Evolutionary conservation across 2,888 invertebrate species (phyloP), one percentile per base, ranked within the genome.

Genomic region (Lasioglossum malachurum): DNA sequence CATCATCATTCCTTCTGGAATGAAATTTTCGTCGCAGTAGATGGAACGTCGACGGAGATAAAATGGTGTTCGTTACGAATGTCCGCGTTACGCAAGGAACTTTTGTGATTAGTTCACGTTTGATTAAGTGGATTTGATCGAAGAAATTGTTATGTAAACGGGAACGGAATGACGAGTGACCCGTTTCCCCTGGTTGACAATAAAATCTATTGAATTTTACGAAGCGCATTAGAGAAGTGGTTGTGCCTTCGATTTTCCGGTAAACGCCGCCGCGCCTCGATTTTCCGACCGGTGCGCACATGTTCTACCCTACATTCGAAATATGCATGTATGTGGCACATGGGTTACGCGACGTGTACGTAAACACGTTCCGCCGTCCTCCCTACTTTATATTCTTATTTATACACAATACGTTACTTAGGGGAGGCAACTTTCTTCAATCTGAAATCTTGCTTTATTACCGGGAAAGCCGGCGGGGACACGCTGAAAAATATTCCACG

Each of bases 181-280:
- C 83, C 72, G 64, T 88, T 88, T 86, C 80, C 76, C 1, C 76
- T 83, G 67, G 77, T 85, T 83, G 74, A 46, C 71, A 73, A 69
- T 76, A 46, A 80, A 84, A 83, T 85, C 79, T 79, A 85, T 87
- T 79, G 79, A 83, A 78, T 83, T 88, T 86, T 75, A 78, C 78
- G 79, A 80, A 78, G 77, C 74, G 67, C 76, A 76, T 82, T 82
- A 81, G 49, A 74, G 80, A 88, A 88, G 71, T 80, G 72, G 81
- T 27, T 73, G 88, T 73, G 88, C 27, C 80, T 88, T 88, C 88
- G 88, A 88, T 88, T 86, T 88, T 88, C 88, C 87, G 74, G 76
- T 69, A 80, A 84, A 84, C 38, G 77, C 64, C 75, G 81, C 84
- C 80, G 80, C 84, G 75, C 87, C 80, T 87, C 79, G 84, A 87